phyloP scores from a whole-genome alignment of 2,888 invertebrate species.

The Cerastis leucographa region DNA sequence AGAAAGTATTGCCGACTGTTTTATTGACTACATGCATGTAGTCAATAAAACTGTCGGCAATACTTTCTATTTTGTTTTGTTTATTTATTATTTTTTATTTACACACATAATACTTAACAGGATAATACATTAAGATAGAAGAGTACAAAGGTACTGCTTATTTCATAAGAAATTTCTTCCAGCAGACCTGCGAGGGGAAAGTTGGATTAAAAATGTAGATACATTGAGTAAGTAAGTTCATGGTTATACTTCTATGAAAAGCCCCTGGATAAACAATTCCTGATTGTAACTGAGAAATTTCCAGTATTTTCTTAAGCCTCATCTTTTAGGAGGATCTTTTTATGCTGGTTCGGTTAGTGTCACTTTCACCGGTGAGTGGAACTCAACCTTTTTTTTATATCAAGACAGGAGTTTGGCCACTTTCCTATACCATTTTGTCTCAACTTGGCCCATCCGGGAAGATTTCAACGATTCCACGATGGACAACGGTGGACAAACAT shows the following conservation, averaged over 20 bases:
- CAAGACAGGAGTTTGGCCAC: not conserved
- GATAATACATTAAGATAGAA: too few relatives aligned
- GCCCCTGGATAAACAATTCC: not conserved
- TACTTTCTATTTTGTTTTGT: too few relatives aligned
- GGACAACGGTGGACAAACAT: conserved; percentile 64
- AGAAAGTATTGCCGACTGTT: too few relatives aligned
- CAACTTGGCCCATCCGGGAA: conserved; percentile 49
- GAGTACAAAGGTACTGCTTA: too few relatives aligned
- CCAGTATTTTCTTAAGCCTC: not conserved
- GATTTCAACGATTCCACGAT: conserved; percentile 57
- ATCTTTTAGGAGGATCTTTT: not conserved
- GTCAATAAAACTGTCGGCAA: too few relatives aligned
- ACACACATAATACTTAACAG: too few relatives aligned
- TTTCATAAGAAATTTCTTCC: too few relatives aligned
- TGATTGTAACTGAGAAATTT: not conserved
- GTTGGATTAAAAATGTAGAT: too few relatives aligned
- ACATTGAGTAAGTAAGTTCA: not conserved
- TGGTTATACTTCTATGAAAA: not conserved
- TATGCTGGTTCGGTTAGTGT: not conserved
- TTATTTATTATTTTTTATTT: too few relatives aligned
- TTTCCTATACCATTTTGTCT: not conserved
- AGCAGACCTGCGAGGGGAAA: too few relatives aligned
- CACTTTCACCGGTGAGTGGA: not conserved
- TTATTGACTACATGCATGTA: too few relatives aligned
- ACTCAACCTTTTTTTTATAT: not conserved